Evolutionary conservation across 2,888 invertebrate species (phyloP).

Genomic region (Troides oblongomaculatus): DNA sequence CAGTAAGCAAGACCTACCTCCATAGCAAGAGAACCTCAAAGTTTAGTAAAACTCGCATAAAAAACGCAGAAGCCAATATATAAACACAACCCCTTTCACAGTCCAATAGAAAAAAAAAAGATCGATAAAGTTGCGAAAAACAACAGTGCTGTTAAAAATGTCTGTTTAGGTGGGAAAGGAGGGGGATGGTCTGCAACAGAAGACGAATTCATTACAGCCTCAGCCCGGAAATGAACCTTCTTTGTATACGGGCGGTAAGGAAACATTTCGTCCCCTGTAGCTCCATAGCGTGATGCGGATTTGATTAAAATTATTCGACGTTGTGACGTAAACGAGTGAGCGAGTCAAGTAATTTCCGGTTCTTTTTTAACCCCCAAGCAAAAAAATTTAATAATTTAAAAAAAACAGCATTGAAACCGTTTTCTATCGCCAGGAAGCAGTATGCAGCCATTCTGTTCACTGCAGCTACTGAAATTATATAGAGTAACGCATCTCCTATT

Average conservation of each 20-base stretch:
- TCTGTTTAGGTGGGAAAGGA: neutral
- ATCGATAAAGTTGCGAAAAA: neutral
- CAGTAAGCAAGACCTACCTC: too few relatives aligned
- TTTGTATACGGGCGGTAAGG: neutral
- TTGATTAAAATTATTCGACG: conserved; percentile 27
- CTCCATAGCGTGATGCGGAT: conserved; percentile 7
- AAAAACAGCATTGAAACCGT: too few relatives aligned
- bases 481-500: too few relatives aligned
- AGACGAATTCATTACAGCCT: conserved; percentile 9
- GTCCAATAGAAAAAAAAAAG: neutral
- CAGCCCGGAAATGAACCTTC: conserved; percentile 4
- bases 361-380: neutral
- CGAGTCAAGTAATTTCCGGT: conserved; percentile 17
- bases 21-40: too few relatives aligned
- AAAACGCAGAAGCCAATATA: too few relatives aligned
- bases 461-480: too few relatives aligned
- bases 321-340: conserved; percentile 11
- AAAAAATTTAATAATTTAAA: neutral
- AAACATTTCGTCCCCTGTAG: conserved; percentile 14
- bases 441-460: too few relatives aligned
- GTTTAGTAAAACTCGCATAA: too few relatives aligned
- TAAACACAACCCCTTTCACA: too few relatives aligned
- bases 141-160: neutral
- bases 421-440: too few relatives aligned
- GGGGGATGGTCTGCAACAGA: neutral